Base-by-base conservation (phyloP, 1,140 invertebrate species). In the Harpegnathos saltator region DNA sequence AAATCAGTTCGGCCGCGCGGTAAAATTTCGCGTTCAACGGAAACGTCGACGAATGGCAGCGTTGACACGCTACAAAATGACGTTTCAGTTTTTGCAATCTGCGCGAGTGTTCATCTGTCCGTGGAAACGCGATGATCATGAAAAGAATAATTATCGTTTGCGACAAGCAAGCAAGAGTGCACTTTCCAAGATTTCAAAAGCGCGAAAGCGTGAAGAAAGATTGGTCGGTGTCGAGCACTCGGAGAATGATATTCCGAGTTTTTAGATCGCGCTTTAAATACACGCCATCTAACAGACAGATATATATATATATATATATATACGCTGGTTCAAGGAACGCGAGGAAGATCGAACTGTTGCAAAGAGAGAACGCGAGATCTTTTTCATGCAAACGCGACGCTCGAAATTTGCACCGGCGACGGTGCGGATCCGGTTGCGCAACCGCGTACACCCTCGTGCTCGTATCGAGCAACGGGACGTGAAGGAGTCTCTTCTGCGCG, bases 21-120 rank as follows among this genome's bases (percentile, higher is more conserved):
- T 80, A 71, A 80, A 80, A 71, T 38, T 80, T 71, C n/a, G 17
- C 33, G 7, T 44, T 12, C n/a, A 33, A 22, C n/a, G 24, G 14
- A 1, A 69, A 62, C 9, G 59, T 33, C 44, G 22, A 52, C 22
- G 12, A 75, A 29, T 17, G 9, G n/a, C 15, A 61, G 19, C 54
- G n/a, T 22, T 11, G 19, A 22, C 9, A 9, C 14, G 14, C 11
- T 52, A 29, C 52, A 38, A 61, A 74, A 59, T 59, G 38, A 26
- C 44, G 29, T 38, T 50, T 75, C 72, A 63, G 62, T 75, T 75
- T 75, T 62, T 52, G 12, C 44, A 50, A 75, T 75, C 48, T 22
- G 38, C 48, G 63, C 62, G 33, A 73, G 44, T 44, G 56, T 62
- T 17, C 33, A 48, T 15, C 62, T 62, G 44, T 22, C 22, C 44